phyloP scores from a whole-genome alignment of 2,888 invertebrate species.

The Dynastes hyllus region DNA sequence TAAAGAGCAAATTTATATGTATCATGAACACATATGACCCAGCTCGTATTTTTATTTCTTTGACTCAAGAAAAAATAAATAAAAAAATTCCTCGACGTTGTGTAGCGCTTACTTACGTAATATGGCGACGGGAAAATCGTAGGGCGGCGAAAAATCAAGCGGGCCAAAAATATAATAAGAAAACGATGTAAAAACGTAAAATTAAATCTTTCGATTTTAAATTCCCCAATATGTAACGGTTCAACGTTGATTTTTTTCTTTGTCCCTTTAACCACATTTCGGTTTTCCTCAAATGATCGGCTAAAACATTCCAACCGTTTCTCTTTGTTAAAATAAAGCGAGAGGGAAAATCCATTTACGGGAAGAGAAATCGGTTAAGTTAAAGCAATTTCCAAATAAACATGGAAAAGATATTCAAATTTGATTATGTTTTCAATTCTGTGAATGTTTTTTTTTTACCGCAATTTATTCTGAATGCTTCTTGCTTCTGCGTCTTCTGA shows the following conservation, averaged over 20 bases:
- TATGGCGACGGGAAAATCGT: not conserved
- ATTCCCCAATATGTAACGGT: slow-evolving; percentile 16
- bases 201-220: slow-evolving; percentile 25
- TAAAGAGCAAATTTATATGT: not conserved
- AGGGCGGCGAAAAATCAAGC: not conserved
- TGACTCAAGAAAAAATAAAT: not conserved
- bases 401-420: slow-evolving; percentile 38
- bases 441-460: slow-evolving; percentile 35
- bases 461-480: slow-evolving; percentile 35
- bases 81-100: too few species aligned
- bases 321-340: slow-evolving; percentile 26
- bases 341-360: slow-evolving; percentile 16
- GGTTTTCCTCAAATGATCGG: not conserved
- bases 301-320: not conserved
- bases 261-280: not conserved
- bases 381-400: slow-evolving; percentile 43
- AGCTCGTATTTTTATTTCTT: slow-evolving; percentile 28
- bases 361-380: slow-evolving; percentile 12
- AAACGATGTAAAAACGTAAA: not conserved
- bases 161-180: not conserved
- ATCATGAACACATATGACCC: slow-evolving; percentile 16
- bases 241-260: not conserved
- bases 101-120: not conserved
- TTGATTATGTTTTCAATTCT: slow-evolving; percentile 37
- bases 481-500: slow-evolving; percentile 14